phyloP scores from a whole-genome alignment of 2,888 invertebrate genomes.

The Catocala nupta region DNA sequence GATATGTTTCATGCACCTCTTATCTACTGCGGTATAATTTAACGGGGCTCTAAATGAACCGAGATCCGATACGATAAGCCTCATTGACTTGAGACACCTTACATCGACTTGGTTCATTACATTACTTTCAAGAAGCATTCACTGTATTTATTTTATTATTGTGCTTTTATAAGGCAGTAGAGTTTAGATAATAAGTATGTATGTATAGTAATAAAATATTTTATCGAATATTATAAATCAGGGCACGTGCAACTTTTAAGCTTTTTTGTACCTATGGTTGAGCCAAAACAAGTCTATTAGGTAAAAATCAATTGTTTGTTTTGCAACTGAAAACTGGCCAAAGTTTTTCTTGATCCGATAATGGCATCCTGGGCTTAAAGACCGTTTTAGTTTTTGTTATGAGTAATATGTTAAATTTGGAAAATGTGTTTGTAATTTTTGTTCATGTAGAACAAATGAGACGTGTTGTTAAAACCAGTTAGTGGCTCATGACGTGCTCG shows the following conservation, averaged over 20 bases:
- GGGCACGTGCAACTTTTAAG: too few species aligned
- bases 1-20: constrained; percentile 75
- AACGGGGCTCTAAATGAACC: constrained; percentile 84
- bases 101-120: constrained; percentile 75
- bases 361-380: too few species aligned
- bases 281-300: too few species aligned
- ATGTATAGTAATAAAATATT: too few species aligned
- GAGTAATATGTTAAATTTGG: too few species aligned
- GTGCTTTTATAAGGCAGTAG: constrained; percentile 54
- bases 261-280: too few species aligned
- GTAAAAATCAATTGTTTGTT: too few species aligned
- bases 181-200: constrained; percentile 27
- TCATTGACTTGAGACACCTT: constrained; percentile 78
- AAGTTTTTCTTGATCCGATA: too few species aligned
- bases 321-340: too few species aligned
- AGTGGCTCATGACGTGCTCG: constrained; percentile 64
- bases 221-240: too few species aligned
- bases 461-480: constrained; percentile 61
- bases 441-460: constrained; percentile 21
- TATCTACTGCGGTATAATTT: constrained; percentile 82
- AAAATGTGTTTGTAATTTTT: too few species aligned
- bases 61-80: constrained; percentile 84
- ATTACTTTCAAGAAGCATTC: constrained; percentile 72
- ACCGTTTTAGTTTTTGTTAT: too few species aligned
- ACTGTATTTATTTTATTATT: constrained; percentile 71